Base-by-base conservation (phyloP, 2,113 vertebrate species). In the Corvus moneduloides region DNA sequence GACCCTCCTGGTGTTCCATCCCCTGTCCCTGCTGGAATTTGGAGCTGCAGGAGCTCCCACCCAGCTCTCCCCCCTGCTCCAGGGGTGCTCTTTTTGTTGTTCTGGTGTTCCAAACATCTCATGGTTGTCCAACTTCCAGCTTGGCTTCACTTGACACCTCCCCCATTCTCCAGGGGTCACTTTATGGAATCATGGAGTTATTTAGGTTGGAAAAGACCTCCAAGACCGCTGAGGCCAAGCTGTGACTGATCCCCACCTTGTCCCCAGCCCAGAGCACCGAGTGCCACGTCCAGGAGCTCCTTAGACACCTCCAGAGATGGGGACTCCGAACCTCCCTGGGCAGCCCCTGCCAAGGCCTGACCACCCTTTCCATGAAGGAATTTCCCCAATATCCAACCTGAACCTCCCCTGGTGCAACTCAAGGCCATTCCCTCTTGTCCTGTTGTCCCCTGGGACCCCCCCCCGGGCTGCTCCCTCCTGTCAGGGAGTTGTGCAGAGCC, bases 21-120 rank as follows among this genome's bases (percentile, higher is more conserved):
- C 17, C 3, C 9, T 13, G 62, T 44, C 48, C 77, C 59, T 37
- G 6, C 62, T 10, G 8, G 37, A 18, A 10, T 39, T 8, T 2
- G 4, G 78, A 39, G 78, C 49, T 32, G 44, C 4, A 5, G 78
- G 24, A 58, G 26, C 68, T 72, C 48, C 74, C 17, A 1, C 12
- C 30, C 48, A 3, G 63, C 87, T 63, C 41, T 52, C 1, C 28
- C 3, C 2, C 10, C 5, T 51, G 41, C 51, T 48, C n/a, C 8
- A 1, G 3, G 4, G 11, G 11, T 4, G 44, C 4, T 58, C 23
- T 21, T 10, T 20, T 20, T 0, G 0, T 67, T 64, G 41, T 55
- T 26, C 27, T 71, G 84, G 51, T n/a, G 26, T 6, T 21, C 6
- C 62, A 72, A 44, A 3, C 41, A 7, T 84, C 58, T 76, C 2